Percentiles rank a stretch among this genome's conserved stretches.
These are phyloP conservation scores for Poeciliopsis infans DNA, from an alignment of 2,797 vertebrate genomes.

Conservation along the genomic window DNA sequence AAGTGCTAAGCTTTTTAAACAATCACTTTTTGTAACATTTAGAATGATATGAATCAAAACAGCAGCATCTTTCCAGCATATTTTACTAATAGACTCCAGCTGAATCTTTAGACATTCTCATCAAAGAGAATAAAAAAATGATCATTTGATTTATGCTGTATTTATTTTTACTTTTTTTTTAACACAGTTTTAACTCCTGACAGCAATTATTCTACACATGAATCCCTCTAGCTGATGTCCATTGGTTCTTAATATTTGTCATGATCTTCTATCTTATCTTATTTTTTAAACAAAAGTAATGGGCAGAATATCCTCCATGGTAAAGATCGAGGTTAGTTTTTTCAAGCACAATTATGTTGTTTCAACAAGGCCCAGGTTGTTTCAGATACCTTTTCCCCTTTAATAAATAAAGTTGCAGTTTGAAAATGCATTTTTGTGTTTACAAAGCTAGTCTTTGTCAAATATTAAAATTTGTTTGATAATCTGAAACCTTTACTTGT, in stretches of 20 bases:
- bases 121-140: not conserved
- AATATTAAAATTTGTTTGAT: not conserved
- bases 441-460: not conserved
- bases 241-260: not conserved
- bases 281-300: not conserved
- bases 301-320: not conserved
- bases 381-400: not conserved
- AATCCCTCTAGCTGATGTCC: not conserved
- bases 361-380: not conserved
- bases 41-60: not conserved
- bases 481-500: not conserved
- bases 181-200: not conserved
- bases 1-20: not conserved
- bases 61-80: not conserved
- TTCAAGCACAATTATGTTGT: not conserved
- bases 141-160: not conserved
- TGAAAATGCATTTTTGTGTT: not conserved
- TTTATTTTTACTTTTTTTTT: not conserved
- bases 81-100: not conserved
- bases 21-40: not conserved
- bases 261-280: not conserved
- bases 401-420: not conserved
- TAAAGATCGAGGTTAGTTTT: not conserved
- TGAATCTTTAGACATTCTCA: not conserved
- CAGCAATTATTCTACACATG: not conserved